phyloP scores from a whole-genome alignment of 2,113 vertebrate species.

The Fregetta grallaria region DNA sequence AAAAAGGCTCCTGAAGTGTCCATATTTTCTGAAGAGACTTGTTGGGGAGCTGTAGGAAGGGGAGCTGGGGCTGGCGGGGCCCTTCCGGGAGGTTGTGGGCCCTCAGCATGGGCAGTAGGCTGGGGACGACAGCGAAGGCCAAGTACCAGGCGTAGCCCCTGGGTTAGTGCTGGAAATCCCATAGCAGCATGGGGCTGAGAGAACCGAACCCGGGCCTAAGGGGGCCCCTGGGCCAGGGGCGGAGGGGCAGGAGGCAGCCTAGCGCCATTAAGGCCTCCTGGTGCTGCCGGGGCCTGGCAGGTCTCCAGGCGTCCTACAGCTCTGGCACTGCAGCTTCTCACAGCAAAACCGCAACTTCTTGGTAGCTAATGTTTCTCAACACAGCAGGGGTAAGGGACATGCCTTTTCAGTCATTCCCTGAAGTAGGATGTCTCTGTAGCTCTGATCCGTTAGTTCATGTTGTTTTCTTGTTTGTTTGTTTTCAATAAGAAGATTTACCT shows the following conservation, averaged over 20 bases:
- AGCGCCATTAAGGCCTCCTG: too few species aligned
- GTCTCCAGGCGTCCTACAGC: neutral
- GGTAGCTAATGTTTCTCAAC: neutral
- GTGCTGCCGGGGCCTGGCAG: fast-evolving
- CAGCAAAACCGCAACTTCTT: neutral
- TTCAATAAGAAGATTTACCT: neutral
- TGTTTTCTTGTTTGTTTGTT: neutral
- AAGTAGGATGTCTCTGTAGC: neutral
- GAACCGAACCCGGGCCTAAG: too few species aligned
- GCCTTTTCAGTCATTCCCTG: neutral
- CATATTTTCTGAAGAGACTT: fast-evolving
- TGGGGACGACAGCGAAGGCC: fast-evolving
- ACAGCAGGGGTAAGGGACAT: fast-evolving
- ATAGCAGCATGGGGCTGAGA: fast-evolving
- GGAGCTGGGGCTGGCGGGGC: fast-evolving
- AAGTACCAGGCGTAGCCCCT: neutral
- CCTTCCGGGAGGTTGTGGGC: neutral
- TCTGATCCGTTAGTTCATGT: neutral
- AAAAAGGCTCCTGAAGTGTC: neutral
- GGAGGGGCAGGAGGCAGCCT: too few species aligned
- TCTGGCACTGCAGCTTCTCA: neutral
- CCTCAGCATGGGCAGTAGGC: fast-evolving
- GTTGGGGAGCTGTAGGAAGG: fast-evolving
- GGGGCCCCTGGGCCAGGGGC: neutral
- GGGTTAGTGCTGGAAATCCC: neutral